Percentiles rank a stretch among this genome's conserved stretches.
phyloP scores from a whole-genome alignment of 2,797 vertebrate species.

The Phrynocephalus forsythii region DNA sequence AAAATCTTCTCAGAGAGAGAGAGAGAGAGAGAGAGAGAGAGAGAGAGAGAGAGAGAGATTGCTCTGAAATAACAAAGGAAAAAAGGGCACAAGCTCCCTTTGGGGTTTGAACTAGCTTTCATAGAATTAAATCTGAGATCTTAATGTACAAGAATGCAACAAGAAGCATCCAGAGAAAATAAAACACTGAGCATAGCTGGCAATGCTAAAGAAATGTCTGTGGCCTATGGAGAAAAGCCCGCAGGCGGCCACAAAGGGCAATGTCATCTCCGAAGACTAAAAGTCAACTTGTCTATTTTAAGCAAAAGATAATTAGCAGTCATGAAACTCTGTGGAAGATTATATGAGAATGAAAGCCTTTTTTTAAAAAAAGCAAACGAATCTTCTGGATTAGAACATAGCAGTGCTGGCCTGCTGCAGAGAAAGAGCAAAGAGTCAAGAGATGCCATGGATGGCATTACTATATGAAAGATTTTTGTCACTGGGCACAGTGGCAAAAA shows the following conservation, averaged over 20 bases:
- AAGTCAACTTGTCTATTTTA: slow-evolving; percentile 31
- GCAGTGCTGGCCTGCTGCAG: background rate
- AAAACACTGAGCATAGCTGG: slow-evolving; percentile 31
- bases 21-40: slow-evolving; percentile 31
- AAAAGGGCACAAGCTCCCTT: slow-evolving; percentile 29
- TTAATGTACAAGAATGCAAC: slow-evolving; percentile 16
- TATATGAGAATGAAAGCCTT: slow-evolving; percentile 4
- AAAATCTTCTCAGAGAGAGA: slow-evolving; percentile 1
- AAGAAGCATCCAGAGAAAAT: slow-evolving; percentile 40
- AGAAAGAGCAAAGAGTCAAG: background rate
- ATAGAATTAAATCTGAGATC: slow-evolving; percentile 35
- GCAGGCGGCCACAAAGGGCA: background rate
- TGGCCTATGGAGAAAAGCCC: background rate
- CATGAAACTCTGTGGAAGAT: background rate
- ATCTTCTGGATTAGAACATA: slow-evolving; percentile 10
- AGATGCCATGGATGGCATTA: background rate
- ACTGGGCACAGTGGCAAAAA: background rate
- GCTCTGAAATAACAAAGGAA: slow-evolving; percentile 37
- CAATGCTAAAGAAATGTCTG: slow-evolving; percentile 15
- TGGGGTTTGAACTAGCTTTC: slow-evolving; percentile 42
- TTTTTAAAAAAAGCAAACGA: slow-evolving; percentile 10
- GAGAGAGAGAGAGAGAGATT: slow-evolving; percentile 35
- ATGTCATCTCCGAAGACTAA: slow-evolving; percentile 25
- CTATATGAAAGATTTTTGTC: background rate
- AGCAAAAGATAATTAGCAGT: slow-evolving; percentile 19